Percentiles rank a stretch among this genome's conserved stretches.
These are phyloP conservation scores for Holocentrus rufus DNA, from an alignment of 2,797 vertebrate species.

Conservation along the genomic window DNA sequence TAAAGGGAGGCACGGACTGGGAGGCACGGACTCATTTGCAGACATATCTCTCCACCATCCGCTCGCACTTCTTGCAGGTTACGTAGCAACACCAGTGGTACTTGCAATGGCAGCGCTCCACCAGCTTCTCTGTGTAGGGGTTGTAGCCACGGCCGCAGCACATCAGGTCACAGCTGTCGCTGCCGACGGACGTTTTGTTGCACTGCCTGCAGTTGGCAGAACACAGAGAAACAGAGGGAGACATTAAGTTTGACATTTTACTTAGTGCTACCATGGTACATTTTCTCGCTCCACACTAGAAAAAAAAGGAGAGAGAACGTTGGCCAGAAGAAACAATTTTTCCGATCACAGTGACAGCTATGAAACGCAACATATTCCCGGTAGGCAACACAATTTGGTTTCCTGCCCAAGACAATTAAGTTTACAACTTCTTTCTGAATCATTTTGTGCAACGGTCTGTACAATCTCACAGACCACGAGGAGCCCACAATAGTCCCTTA, in stretches of 20 bases:
- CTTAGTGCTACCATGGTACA: background rate
- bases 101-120: conserved; percentile 97
- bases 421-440: conserved; percentile 56
- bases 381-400: conserved; percentile 12
- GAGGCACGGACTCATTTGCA: conserved; percentile 87
- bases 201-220: conserved; percentile 86
- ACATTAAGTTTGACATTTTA: background rate
- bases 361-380: conserved; percentile 25
- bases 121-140: conserved; percentile 95
- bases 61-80: conserved; percentile 97
- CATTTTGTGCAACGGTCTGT: conserved; percentile 22
- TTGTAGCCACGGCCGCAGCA: conserved; percentile 99
- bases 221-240: conserved; percentile 26
- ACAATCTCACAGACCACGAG: conserved; percentile 10
- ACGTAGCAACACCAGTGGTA: conserved; percentile 99
- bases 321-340: background rate
- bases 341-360: conserved; percentile 2
- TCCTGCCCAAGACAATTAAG: conserved; percentile 24
- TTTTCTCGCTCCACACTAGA: background rate
- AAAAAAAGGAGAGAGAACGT: background rate
- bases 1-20: conserved; percentile 17
- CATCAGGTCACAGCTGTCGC: conserved; percentile 99
- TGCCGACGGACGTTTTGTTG: conserved; percentile 96
- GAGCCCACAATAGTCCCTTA: conserved; percentile 59
- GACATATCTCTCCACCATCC: conserved; percentile 94